Base-by-base conservation (phyloP, 2,888 invertebrate species). In the Drosophila crucigera region DNA sequence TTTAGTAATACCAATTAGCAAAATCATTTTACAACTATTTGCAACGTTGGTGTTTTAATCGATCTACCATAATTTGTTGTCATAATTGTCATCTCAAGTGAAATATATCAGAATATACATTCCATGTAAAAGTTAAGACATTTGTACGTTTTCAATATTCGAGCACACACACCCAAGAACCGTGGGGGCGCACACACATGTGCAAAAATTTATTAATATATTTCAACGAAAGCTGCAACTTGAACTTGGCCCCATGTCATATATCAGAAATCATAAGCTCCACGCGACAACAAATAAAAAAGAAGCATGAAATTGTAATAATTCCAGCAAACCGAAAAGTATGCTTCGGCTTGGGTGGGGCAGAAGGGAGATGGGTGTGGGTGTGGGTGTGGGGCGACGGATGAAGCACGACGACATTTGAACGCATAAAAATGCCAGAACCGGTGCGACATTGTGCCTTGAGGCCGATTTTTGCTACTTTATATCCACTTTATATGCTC, bases 191-290 rank as follows among this genome's bases (percentile, higher is more conserved):
- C n/a, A 35, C 72, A 69, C 75, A 79, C 69, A 74, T 82, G 79
- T 79, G 75, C 63, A 53, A 66, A 73, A 83, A 78, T 89, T 79
- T 88, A 91, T 88, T 91, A 88, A 91, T 90, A 91, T 82, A 79
- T 85, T 91, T 82, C 66, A 70, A 59, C 55, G 54, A 77, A 68
- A 71, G 72, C 77, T 68, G 77, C 73, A 74, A 71, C 76, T 75
- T 65, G 80, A 78, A 76, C 75, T 80, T 73, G 72, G 71, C 55
- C 72, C 68, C 70, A 68, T 84, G 89, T 85, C 91, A 89, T 92
- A 91, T 91, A 91, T 92, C 92, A 92, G 90, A 91, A 91, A 92
- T 91, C 90, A 91, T 92, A 91, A 91, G 91, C 92, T 92, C 76
- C 78, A 60, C 87, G 84, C 83, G 82, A 91, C 84, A 89, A 82